Percentiles rank a stretch among this genome's conserved stretches.
Conservation (phyloP, 2,888 invertebrate genomes). For the Dinocampus coccinellae region DNA sequence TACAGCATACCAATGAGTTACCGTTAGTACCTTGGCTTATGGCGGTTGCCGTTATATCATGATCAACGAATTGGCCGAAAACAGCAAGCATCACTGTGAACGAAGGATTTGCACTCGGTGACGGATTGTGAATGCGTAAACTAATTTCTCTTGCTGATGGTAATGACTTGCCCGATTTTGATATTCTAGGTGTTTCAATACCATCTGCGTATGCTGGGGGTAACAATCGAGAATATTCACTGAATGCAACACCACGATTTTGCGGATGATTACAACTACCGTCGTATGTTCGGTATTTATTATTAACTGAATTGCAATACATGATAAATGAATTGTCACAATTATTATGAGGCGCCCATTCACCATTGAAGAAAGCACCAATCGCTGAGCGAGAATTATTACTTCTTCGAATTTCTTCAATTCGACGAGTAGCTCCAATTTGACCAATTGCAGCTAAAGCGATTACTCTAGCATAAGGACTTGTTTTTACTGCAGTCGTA, state of each 20-base stretch:
- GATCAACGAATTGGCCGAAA: conserved; percentile 91
- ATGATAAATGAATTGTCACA: conserved; percentile 55
- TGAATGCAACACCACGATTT: conserved; percentile 80
- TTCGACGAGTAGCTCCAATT: conserved; percentile 77
- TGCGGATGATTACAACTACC: conserved; percentile 83
- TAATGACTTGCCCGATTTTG: conserved; percentile 71
- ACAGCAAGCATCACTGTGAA: conserved; percentile 89
- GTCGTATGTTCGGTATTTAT: conserved; percentile 72
- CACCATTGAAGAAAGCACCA: conserved; percentile 57
- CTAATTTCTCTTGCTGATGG: conserved; percentile 85
- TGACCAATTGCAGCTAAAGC: conserved; percentile 78
- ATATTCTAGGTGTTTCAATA: conserved; percentile 74
- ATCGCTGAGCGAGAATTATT: conserved; percentile 50
- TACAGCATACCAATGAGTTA: conserved; percentile 80
- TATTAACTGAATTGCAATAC: conserved; percentile 40
- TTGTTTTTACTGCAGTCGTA: conserved; percentile 78
- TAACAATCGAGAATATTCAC: conserved; percentile 81
- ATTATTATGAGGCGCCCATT: conserved; percentile 52
- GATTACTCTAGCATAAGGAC: conserved; percentile 73
- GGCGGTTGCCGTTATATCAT: conserved; percentile 89
- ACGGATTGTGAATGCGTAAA: conserved; percentile 78
- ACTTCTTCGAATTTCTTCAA: conserved; percentile 59
- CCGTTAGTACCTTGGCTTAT: conserved; percentile 80
- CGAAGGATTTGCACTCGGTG: conserved; percentile 79
- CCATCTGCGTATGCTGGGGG: conserved; percentile 85